Evolutionary conservation across 2,888 invertebrate genomes (phyloP).

Genomic region (Drosophila affinis): DNA sequence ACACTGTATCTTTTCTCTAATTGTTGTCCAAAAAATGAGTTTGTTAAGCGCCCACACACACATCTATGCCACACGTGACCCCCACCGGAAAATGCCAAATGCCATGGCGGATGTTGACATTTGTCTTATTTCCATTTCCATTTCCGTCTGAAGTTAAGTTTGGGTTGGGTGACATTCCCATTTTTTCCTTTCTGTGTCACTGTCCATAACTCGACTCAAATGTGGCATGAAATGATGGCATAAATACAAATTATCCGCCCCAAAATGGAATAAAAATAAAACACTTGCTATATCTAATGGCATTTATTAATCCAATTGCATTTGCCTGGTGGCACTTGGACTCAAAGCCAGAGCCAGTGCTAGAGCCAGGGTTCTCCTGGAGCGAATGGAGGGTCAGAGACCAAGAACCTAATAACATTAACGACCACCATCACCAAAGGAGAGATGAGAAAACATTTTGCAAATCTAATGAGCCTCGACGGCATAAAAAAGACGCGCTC

Average conservation of each 20-base stretch:
- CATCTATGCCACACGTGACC: constrained; percentile 12
- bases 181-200: constrained; percentile 1
- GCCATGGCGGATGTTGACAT: constrained; percentile 45
- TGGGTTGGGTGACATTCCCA: constrained; percentile 5
- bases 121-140: constrained; percentile 35
- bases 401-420: constrained; percentile 72
- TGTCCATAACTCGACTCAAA: constrained; percentile 59
- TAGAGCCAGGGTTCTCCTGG: neutral
- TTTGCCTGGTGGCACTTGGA: constrained; percentile 15
- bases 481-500: constrained; percentile 74
- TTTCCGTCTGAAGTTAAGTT: neutral
- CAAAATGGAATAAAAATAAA: constrained; percentile 59
- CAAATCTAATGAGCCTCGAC: constrained; percentile 84
- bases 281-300: constrained; percentile 62
- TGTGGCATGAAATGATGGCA: constrained; percentile 68
- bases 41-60: constrained; percentile 63
- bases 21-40: constrained; percentile 68
- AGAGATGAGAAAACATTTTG: constrained; percentile 76
- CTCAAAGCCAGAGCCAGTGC: too few species aligned
- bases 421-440: constrained; percentile 58
- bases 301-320: constrained; percentile 79
- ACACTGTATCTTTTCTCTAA: constrained; percentile 45
- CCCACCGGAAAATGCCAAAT: constrained; percentile 42
- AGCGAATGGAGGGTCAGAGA: constrained; percentile 8
- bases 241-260: constrained; percentile 63